A percentile compares a stretch with the other conserved stretches of the same genome.
Evolutionary conservation across 2,888 invertebrate genomes (phyloP).

Genomic region (Sarcophaga caerulescens): DNA sequence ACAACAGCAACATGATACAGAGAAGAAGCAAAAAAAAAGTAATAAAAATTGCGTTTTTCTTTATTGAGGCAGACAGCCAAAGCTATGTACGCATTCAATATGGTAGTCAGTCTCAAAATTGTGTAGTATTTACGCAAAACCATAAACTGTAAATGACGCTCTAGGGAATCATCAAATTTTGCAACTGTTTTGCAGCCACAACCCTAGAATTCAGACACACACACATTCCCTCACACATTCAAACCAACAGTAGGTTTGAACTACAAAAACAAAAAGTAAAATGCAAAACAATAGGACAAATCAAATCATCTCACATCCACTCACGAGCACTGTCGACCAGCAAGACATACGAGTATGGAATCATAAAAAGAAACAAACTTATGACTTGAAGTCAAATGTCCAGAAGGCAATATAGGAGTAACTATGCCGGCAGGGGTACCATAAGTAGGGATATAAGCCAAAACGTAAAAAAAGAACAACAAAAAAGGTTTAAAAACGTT

Average conservation of each 20-base stretch:
- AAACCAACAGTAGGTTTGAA: slow-evolving; percentile 3
- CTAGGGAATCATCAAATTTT: slow-evolving; percentile 74
- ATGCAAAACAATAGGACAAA: slow-evolving; percentile 17
- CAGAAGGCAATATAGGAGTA: neutral
- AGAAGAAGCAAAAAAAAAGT: slow-evolving; percentile 6
- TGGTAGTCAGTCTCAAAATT: neutral
- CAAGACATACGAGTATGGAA: neutral
- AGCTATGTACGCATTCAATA: neutral
- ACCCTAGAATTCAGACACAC: neutral
- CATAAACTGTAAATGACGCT: slow-evolving; percentile 77
- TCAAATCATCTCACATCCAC: neutral
- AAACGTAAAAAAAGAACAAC: neutral
- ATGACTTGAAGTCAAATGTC: slow-evolving; percentile 12
- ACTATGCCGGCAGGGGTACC: neutral
- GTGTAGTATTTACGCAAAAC: slow-evolving; percentile 70
- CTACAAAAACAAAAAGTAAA: slow-evolving; percentile 11
- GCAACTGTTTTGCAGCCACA: slow-evolving; percentile 41
- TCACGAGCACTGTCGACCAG: neutral
- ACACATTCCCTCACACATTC: neutral
- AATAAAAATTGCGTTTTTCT: neutral
- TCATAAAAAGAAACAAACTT: slow-evolving; percentile 45
- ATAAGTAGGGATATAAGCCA: neutral
- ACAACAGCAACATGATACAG: slow-evolving; percentile 2
- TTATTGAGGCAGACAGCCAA: neutral
- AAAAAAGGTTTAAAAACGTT: neutral